phyloP scores from a whole-genome alignment of 2,888 invertebrate genomes.

The Drosophila kambysellisi region DNA sequence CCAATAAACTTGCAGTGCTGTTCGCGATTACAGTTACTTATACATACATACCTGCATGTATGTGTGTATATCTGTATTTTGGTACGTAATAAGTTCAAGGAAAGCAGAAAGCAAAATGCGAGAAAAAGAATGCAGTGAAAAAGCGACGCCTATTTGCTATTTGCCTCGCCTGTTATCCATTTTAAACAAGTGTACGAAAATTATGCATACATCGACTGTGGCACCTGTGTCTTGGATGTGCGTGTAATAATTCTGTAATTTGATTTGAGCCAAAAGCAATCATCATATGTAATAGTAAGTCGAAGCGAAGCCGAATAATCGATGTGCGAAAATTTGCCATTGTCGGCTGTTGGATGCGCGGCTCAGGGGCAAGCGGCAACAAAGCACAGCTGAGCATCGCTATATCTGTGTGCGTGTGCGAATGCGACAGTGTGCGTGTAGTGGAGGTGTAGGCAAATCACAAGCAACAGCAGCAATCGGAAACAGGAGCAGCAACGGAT shows the following conservation, averaged over 20 bases:
- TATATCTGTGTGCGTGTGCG: slow-evolving; percentile 20
- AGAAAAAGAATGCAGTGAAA: slow-evolving; percentile 52
- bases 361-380: slow-evolving; percentile 35
- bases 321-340: slow-evolving; percentile 58
- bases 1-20: slow-evolving; percentile 39
- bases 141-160: slow-evolving; percentile 28
- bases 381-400: slow-evolving; percentile 53
- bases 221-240: slow-evolving; percentile 23
- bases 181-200: slow-evolving; percentile 15
- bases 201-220: slow-evolving; percentile 44
- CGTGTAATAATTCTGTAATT: slow-evolving; percentile 32
- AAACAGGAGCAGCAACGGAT: slow-evolving; percentile 32
- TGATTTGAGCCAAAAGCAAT: slow-evolving; percentile 16
- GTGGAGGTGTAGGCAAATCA: slow-evolving; percentile 41
- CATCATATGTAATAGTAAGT: slow-evolving; percentile 33
- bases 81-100: slow-evolving; percentile 54
- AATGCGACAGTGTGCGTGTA: slow-evolving; percentile 8
- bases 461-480: slow-evolving; percentile 34
- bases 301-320: slow-evolving; percentile 54
- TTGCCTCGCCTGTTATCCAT: slow-evolving; percentile 27
- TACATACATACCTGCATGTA: slow-evolving; percentile 2
- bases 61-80: slow-evolving; percentile 27
- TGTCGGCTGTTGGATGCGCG: slow-evolving; percentile 31
- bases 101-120: slow-evolving; percentile 56
- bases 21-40: slow-evolving; percentile 37